Conservation (phyloP, 30 jellyfish, hydroid and myxozoan genomes). For the Mastigias papua region DNA sequence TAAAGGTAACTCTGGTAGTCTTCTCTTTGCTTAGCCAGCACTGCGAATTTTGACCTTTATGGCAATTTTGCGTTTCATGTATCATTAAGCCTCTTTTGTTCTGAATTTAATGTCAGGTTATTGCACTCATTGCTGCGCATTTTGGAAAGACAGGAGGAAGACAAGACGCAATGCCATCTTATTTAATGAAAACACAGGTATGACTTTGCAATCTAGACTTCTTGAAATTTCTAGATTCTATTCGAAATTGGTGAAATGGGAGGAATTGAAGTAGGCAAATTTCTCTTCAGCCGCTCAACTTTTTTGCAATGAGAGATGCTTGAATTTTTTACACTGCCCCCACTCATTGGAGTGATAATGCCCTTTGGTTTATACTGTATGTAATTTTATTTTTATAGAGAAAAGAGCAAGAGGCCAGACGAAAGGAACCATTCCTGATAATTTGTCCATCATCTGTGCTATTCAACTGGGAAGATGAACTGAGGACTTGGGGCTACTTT, state of each 20-base stretch:
- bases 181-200: conserved; percentile 31
- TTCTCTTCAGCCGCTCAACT: no score
- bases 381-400: background rate
- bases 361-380: no score
- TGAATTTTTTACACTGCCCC: no score
- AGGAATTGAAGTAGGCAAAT: no score
- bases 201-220: no score
- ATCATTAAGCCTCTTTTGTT: background rate
- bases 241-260: background rate
- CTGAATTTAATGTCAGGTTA: conserved; percentile 41
- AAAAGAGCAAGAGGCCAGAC: background rate
- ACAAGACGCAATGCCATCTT: conserved; percentile 47
- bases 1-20: no score
- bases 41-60: no score
- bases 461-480: conserved; percentile 89
- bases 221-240: background rate
- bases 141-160: conserved; percentile 66
- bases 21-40: no score
- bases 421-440: conserved; percentile 53
- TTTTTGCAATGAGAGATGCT: no score
- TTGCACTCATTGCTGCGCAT: conserved; percentile 68
- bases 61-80: no score
- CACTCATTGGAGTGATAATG: no score
- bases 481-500: conserved; percentile 84
- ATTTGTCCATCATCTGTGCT: conserved; percentile 84